These are phyloP conservation scores for Neomonachus schauinslandi DNA, from an alignment of 2,113 vertebrate genomes.

Conservation along the genomic window DNA sequence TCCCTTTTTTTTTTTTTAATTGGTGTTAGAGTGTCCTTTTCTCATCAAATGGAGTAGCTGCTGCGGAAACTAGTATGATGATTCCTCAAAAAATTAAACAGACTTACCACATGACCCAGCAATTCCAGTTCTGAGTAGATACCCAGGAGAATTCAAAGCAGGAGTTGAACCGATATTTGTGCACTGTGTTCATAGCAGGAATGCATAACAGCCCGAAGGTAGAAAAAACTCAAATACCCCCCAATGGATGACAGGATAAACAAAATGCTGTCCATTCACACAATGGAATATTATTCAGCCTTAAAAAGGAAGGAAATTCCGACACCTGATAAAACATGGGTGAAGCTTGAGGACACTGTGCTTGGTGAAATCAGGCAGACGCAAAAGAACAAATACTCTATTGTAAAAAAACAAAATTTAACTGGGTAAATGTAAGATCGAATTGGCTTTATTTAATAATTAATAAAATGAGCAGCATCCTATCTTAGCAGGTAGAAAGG, in stretches of 20 bases:
- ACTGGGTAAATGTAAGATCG: not conserved
- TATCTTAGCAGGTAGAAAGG: not conserved
- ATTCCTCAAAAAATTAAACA: not conserved
- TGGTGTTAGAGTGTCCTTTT: not conserved
- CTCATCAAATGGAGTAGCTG: not conserved
- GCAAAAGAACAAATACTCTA: not conserved
- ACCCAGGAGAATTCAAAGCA: not conserved
- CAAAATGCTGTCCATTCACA: not conserved
- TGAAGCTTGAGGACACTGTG: not conserved
- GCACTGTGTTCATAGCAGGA: not conserved
- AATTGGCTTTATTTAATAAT: not conserved
- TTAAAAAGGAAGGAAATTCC: not conserved
- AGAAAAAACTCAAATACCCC: not conserved
- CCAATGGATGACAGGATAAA: not conserved
- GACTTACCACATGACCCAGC: not conserved
- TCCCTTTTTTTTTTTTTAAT: not conserved
- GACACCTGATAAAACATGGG: not conserved
- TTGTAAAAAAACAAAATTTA: not conserved
- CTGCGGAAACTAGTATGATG: not conserved
- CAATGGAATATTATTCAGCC: not conserved
- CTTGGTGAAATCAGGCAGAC: not conserved
- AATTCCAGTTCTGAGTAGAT: not conserved
- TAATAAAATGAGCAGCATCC: not conserved
- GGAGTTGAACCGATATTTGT: not conserved
- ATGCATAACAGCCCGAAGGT: not conserved